Conservation (phyloP, 2,113 vertebrate species). For the Oxygymnocypris stewartii region DNA sequence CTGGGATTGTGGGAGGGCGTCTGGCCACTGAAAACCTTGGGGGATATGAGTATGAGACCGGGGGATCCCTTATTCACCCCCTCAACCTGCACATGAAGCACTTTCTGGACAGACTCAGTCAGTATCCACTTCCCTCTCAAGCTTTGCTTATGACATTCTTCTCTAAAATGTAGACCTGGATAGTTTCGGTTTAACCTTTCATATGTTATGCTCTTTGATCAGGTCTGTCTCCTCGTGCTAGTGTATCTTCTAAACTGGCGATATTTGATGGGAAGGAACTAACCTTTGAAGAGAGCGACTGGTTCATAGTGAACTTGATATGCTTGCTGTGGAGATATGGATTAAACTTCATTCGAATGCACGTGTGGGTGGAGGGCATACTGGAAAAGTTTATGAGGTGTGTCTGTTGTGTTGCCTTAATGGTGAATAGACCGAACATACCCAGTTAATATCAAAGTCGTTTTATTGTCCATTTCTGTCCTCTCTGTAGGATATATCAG, state of each 20-base stretch:
- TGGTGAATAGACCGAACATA: not conserved
- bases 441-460: not conserved
- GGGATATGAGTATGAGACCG: conserved; percentile 81
- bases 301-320: conserved; percentile 85
- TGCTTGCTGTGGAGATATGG: conserved; percentile 88
- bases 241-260: conserved; percentile 68
- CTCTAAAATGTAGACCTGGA: not conserved
- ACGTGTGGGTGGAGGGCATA: conserved; percentile 91
- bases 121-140: conserved; percentile 44
- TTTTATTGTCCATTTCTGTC: not conserved
- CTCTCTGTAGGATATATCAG: conserved; percentile 85
- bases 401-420: not conserved
- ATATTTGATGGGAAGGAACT: conserved; percentile 88
- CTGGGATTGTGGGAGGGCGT: conserved; percentile 79
- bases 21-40: conserved; percentile 78
- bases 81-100: conserved; percentile 95
- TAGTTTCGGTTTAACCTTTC: not conserved
- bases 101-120: conserved; percentile 88
- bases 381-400: conserved; percentile 97
- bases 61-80: conserved; percentile 85
- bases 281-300: conserved; percentile 89
- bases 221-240: conserved; percentile 75
- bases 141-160: not conserved
- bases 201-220: not conserved
- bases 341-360: conserved; percentile 85